These are phyloP conservation scores for Cotesia congregata DNA, from an alignment of 2,888 invertebrate genomes.

Conservation along the genomic window DNA sequence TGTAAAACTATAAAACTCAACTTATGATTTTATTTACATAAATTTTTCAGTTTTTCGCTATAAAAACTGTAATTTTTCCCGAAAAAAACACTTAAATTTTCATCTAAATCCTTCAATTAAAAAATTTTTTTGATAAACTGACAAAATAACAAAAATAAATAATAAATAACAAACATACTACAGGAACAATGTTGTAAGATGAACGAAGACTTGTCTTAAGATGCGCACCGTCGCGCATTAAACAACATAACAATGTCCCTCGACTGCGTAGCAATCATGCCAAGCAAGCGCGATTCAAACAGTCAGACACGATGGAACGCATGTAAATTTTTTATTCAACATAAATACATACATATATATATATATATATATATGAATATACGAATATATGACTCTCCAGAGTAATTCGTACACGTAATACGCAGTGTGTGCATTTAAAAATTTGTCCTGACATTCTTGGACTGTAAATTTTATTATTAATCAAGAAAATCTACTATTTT, in stretches of 20 bases:
- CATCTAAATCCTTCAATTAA: too few species aligned
- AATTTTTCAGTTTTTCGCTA: too few species aligned
- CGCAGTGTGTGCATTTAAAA: neutral
- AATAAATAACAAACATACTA: conserved; percentile 37
- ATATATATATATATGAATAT: conserved; percentile 13
- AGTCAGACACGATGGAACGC: conserved; percentile 64
- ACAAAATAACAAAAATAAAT: neutral
- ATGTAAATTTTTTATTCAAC: conserved; percentile 64
- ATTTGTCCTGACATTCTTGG: neutral
- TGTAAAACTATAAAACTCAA: too few species aligned
- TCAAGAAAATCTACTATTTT: neutral
- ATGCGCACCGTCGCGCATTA: conserved; percentile 65
- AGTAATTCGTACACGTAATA: conserved; percentile 33
- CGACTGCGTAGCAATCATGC: conserved; percentile 65
- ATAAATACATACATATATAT: conserved; percentile 31
- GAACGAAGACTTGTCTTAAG: conserved; percentile 55
- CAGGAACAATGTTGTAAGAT: conserved; percentile 21
- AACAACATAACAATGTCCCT: conserved; percentile 52
- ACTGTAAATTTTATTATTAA: neutral
- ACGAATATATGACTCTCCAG: conserved; percentile 19
- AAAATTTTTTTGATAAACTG: neutral
- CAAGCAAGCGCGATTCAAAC: conserved; percentile 55
- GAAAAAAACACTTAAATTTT: too few species aligned
- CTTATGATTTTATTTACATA: too few species aligned
- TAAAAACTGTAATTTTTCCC: too few species aligned